These are phyloP conservation scores for Dipodomys merriami DNA, from an alignment of 2,113 vertebrate species.

Conservation along the genomic window DNA sequence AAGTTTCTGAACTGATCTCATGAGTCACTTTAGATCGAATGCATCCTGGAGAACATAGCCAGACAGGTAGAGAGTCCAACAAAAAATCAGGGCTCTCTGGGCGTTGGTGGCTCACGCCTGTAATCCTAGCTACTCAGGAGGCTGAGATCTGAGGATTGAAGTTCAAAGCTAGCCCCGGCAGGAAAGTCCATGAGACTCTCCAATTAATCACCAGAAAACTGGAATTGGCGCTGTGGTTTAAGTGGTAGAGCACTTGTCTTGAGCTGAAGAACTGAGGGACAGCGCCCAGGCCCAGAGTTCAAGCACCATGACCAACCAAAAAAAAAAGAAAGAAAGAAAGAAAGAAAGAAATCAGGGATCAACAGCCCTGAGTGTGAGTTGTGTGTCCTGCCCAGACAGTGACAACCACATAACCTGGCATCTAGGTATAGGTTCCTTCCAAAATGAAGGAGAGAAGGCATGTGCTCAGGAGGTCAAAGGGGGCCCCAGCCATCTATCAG, in stretches of 20 bases:
- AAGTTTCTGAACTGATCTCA: not conserved
- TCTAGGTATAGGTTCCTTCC: not conserved
- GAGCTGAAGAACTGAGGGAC: no score
- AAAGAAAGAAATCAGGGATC: not conserved
- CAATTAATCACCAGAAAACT: no score
- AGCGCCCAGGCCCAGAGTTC: no score
- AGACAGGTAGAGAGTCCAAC: not conserved
- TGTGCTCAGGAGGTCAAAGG: not conserved
- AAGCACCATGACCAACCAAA: no score
- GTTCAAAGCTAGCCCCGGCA: no score
- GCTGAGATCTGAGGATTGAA: no score
- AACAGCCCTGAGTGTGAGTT: not conserved
- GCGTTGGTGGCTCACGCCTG: no score
- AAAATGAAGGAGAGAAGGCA: not conserved
- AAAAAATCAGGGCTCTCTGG: not conserved
- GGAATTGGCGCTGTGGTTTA: no score
- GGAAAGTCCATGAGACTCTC: no score
- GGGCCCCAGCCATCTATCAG: not conserved
- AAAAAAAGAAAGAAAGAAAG: no score
- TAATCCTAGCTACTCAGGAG: no score
- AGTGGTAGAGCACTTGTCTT: no score
- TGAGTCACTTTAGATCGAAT: not conserved
- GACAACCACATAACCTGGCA: not conserved
- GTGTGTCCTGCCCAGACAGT: not conserved
- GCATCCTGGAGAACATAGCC: not conserved